These are phyloP conservation scores for Amphimedon queenslandica DNA, from an alignment of 37 sponge, comb jelly and placozoan genomes.

Conservation along the genomic window DNA sequence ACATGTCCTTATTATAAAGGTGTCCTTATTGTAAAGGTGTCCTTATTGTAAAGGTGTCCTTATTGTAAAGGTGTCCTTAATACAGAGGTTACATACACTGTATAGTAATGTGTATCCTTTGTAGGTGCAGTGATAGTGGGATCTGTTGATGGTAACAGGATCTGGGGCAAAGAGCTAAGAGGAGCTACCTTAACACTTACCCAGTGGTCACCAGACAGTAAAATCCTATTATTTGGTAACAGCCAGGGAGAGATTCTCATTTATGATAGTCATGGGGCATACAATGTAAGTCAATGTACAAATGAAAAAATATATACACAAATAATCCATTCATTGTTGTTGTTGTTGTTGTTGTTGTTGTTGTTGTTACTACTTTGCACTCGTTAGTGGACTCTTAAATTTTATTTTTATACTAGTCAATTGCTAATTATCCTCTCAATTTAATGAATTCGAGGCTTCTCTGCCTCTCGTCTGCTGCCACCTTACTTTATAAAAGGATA, in stretches of 20 bases:
- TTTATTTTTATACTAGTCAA: no score
- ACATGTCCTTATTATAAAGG: not conserved
- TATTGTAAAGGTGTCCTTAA: not conserved
- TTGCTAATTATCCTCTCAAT: no score
- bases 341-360: no score
- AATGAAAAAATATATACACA: not conserved
- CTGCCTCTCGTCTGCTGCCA: no score
- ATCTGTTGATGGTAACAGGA: slow-evolving; percentile 87
- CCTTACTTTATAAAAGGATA: no score
- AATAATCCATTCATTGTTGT: no score
- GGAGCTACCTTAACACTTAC: slow-evolving; percentile 60
- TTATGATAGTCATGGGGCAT: slow-evolving; percentile 72
- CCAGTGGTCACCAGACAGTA: slow-evolving; percentile 92
- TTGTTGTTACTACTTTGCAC: no score
- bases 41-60: no score
- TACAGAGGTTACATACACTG: not conserved
- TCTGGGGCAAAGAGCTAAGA: slow-evolving; percentile 96
- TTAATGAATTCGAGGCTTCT: no score
- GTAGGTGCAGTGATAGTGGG: slow-evolving; percentile 92
- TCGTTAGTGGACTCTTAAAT: no score
- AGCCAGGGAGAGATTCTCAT: slow-evolving; percentile 79
- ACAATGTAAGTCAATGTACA: slow-evolving; percentile 38
- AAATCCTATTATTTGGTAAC: slow-evolving; percentile 85
- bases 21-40: no score
- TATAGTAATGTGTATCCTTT: not conserved